phyloP scores from a whole-genome alignment of 2,797 vertebrate species.

The Brotogeris chrysoptera region DNA sequence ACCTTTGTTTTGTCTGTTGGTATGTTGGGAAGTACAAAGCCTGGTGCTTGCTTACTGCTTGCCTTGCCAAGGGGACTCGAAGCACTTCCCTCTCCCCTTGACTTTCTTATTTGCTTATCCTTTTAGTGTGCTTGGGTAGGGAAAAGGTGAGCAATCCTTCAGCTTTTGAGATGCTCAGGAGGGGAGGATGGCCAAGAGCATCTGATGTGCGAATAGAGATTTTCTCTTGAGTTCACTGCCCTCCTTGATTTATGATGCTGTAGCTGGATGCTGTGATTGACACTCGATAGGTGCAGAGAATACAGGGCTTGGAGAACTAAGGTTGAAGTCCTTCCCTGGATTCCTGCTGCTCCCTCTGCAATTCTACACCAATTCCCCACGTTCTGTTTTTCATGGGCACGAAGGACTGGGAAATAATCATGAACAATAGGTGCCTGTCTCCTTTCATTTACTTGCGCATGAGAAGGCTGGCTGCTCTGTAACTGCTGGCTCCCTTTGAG shows the following conservation, averaged over 20 bases:
- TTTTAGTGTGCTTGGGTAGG: neutral
- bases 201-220: neutral
- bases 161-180: neutral
- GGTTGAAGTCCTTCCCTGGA: neutral
- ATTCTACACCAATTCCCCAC: neutral
- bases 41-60: neutral
- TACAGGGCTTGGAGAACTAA: neutral
- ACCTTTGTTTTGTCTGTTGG: constrained; percentile 45
- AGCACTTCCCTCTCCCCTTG: neutral
- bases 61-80: neutral
- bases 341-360: neutral
- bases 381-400: neutral
- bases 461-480: rapidly evolving
- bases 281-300: neutral
- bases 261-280: neutral
- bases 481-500: neutral
- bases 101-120: neutral
- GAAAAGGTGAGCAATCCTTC: neutral
- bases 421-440: neutral
- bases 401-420: neutral
- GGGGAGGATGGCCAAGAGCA: neutral
- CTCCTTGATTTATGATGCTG: neutral
- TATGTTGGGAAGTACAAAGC: neutral
- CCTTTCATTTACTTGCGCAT: neutral
- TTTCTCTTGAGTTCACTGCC: neutral